Evolutionary conservation across 2,113 vertebrate species (phyloP).

Genomic region (Edolisoma coerulescens): DNA sequence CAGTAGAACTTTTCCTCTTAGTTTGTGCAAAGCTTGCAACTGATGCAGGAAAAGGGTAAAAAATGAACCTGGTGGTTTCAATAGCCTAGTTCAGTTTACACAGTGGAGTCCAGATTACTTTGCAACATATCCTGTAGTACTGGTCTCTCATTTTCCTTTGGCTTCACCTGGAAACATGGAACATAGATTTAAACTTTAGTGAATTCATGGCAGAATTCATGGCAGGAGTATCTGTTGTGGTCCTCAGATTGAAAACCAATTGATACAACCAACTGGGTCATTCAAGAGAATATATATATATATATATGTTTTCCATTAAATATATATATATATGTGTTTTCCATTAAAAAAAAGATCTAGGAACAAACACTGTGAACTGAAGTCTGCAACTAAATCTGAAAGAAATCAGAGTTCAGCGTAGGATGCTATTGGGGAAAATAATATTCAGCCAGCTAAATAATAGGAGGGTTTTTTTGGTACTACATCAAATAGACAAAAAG

Average conservation of each 20-base stretch:
- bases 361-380: background rate
- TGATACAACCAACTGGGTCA: fast-evolving
- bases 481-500: background rate
- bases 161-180: background rate
- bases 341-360: background rate
- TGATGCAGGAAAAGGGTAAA: background rate
- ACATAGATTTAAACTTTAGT: background rate
- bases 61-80: background rate
- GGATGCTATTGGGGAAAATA: background rate
- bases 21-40: background rate
- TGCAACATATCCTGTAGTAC: background rate
- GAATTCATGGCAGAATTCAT: background rate
- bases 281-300: background rate
- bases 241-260: background rate
- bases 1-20: background rate
- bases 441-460: background rate
- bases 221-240: background rate
- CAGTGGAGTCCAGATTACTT: background rate
- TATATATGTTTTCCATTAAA: too few species aligned
- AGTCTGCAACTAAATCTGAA: background rate
- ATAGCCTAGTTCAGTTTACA: background rate
- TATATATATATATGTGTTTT: too few species aligned
- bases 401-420: background rate
- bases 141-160: background rate
- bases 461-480: background rate